Base-by-base conservation (phyloP, 1,140 invertebrate genomes). In the Drosophila leontia region DNA sequence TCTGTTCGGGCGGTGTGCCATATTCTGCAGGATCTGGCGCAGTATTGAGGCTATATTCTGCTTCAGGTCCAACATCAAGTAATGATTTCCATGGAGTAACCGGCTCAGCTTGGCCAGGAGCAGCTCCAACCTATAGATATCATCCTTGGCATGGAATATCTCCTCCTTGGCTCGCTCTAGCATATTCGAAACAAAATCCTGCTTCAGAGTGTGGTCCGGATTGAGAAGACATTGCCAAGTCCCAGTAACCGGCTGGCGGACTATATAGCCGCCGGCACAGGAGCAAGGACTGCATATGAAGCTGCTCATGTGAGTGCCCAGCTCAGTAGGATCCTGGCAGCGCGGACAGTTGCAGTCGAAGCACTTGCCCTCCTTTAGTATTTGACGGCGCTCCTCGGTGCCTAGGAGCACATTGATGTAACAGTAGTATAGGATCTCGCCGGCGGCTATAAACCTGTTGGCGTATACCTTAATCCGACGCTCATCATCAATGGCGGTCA, bases 401-500 rank as follows among this genome's bases (percentile, higher is more conserved):
- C 96, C 95, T 93, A 96, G 94, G 61, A 97, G 92, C 1, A 95
- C 94, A 85, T 96, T 96, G 0, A 96, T 96, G 74, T 97, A 97
- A 88, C 96, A 96, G 68, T 95, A 96, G 74, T 94, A 94, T 64
- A 97, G 95, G 3, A 94, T 91, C 32, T 95, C 94, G 13, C 95
- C 95, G 53, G 94, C 94, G 59, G 94, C 93, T 23, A 96, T 95
- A 11, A 94, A 91, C 0, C 94, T 88, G 71, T 94, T 95, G 0
- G 96, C 94, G 61, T 95, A 94, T 7, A 96, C 93, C 11, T 95
- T 94, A 12, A 96, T 93, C 23, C 93, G 81, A 62, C 95, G 95
- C 48, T 94, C 91, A 71, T 95, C 94, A 79, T 95, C 95, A 5
- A 96, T 94, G 3, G 94, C 94, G 26, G 96, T 92, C 62, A 95